Conservation (phyloP, 2,797 vertebrate species). For the Psittacula derbiana region DNA sequence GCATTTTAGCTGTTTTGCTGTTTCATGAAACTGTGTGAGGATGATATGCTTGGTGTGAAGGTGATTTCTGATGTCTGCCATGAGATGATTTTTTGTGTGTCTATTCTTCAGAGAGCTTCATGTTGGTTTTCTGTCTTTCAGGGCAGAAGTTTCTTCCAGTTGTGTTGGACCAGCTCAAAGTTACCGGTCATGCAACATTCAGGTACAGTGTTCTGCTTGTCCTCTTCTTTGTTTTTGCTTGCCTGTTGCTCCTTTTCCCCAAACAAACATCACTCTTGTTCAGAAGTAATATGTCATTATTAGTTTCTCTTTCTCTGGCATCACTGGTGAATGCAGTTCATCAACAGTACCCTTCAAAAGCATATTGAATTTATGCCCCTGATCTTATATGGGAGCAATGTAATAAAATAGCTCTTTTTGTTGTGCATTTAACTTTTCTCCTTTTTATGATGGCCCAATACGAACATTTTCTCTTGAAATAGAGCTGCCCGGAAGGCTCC, state of each 20-base stretch:
- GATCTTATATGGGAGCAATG: neutral
- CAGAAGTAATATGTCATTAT: neutral
- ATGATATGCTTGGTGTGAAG: neutral
- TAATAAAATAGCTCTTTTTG: neutral
- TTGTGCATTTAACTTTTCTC: neutral
- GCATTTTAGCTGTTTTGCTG: neutral
- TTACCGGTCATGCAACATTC: constrained; percentile 86
- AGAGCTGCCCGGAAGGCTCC: constrained; percentile 90
- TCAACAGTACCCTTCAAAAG: neutral
- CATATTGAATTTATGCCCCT: neutral
- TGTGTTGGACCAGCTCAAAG: constrained; percentile 88
- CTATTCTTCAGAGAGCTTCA: neutral
- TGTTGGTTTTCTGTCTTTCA: constrained; percentile 58
- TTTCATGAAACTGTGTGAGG: neutral
- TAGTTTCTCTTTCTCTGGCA: neutral
- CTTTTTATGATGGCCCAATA: neutral
- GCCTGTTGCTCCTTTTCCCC: neutral
- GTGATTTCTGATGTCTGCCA: neutral
- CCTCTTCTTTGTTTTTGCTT: neutral
- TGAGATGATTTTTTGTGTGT: neutral
- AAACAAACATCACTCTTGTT: neutral
- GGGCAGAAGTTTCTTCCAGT: constrained; percentile 86
- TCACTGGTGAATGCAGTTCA: neutral
- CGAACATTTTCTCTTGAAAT: neutral
- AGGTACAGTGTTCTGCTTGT: constrained; percentile 76